Conservation (phyloP, 2,113 vertebrate genomes). For the Proteles cristata region DNA sequence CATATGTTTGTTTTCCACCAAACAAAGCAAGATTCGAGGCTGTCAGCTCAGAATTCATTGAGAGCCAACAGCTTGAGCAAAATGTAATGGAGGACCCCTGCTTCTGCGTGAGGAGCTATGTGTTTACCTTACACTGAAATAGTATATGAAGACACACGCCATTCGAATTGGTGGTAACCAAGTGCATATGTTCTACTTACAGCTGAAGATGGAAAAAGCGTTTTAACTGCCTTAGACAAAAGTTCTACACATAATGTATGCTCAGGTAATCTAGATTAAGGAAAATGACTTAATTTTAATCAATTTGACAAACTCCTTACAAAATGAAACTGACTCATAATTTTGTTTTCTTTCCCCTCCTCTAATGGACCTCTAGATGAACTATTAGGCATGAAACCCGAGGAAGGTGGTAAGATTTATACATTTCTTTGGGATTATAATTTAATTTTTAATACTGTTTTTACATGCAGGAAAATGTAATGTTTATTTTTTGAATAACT, state of each 20-base stretch:
- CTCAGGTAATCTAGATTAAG: conserved; percentile 81
- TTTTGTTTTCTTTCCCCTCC: conserved; percentile 62
- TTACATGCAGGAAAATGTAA: conserved; percentile 12
- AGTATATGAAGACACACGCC: not conserved
- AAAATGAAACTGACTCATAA: conserved; percentile 31
- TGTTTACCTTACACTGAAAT: not conserved
- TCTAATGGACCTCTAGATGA: conserved; percentile 83
- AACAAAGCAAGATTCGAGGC: not conserved
- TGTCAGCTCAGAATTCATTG: not conserved
- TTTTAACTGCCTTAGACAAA: conserved; percentile 74
- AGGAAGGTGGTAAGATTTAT: conserved; percentile 85
- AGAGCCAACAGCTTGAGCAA: not conserved
- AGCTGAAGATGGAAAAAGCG: conserved; percentile 79
- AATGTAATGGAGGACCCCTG: not conserved
- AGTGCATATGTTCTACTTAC: conserved; percentile 69
- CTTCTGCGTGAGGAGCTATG: not conserved
- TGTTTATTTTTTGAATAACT: conserved; percentile 52
- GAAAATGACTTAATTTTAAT: conserved; percentile 30
- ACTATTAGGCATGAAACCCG: conserved; percentile 85
- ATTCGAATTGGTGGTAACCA: conserved; percentile 62
- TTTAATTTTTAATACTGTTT: not conserved
- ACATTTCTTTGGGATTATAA: conserved; percentile 44
- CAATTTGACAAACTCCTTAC: not conserved
- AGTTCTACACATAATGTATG: conserved; percentile 68
- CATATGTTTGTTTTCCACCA: not conserved